Evolutionary conservation across 2,113 vertebrate genomes (phyloP).

Genomic region (Plestiodon gilberti): DNA sequence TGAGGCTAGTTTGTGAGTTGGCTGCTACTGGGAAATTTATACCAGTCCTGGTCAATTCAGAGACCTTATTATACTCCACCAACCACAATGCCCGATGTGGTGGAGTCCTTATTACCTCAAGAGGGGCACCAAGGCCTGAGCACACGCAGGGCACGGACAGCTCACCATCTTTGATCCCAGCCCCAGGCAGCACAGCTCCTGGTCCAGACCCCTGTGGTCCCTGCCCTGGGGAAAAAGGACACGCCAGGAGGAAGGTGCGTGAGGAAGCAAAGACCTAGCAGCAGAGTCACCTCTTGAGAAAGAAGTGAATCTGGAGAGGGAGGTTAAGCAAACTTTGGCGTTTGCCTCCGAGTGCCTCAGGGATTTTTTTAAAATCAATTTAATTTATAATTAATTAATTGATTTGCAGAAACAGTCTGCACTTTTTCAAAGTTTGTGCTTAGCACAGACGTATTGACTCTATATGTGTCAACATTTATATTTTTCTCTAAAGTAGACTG

Average conservation of each 20-base stretch:
- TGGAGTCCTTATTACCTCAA: not conserved
- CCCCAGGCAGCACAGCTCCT: not conserved
- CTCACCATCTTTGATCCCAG: not conserved
- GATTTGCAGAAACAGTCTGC: not conserved
- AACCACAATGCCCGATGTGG: not conserved
- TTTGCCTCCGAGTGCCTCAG: not conserved
- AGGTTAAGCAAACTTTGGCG: not conserved
- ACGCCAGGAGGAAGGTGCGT: not conserved
- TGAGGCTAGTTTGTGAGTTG: too few relatives aligned
- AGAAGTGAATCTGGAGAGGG: not conserved
- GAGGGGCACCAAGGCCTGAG: too few relatives aligned
- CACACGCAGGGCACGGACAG: not conserved
- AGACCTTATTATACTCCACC: not conserved
- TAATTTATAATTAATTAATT: too few relatives aligned
- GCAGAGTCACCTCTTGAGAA: not conserved
- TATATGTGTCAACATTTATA: not conserved
- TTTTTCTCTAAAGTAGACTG: not conserved
- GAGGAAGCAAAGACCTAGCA: not conserved
- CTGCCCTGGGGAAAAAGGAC: not conserved
- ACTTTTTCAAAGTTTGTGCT: not conserved
- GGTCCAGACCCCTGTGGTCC: not conserved
- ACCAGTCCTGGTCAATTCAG: not conserved
- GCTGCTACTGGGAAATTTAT: too few relatives aligned
- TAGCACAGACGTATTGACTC: rapidly evolving
- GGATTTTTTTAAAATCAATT: too few relatives aligned